Evolutionary conservation across 2,797 vertebrate genomes (phyloP), one percentile per base, ranked within the genome.

Genomic region (Sciurus vulgaris): DNA sequence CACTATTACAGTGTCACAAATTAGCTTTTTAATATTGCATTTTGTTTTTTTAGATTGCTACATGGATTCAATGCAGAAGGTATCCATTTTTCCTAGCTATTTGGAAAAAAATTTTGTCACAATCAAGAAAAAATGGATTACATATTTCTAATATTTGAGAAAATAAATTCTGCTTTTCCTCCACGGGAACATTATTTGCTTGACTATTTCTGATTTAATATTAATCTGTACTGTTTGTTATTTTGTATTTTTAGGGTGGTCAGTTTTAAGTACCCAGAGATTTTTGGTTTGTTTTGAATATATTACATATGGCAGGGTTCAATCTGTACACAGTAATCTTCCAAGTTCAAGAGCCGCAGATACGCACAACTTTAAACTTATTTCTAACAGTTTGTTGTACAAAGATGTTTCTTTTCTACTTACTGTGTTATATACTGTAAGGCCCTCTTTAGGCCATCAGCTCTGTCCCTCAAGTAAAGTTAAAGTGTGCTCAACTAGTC

Each of bases 31-130:
- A 93, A 61, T 91, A 65, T 89, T 35, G 56, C 63, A 72, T 76
- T 90, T 95, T 88, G n/a, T n/a, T 85, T 94, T 38, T 94, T 72
- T 98, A 99, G 99, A 54, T 97, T 99, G 96, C 99, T 99, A 92
- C 99, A 99, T 95, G 99, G 99, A 10, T 99, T 99, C 98, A 99
- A 99, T 98, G 98, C 99, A 72, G 99, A 99, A 98, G 99, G 99
- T 95, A 99, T 99, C 97, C 99, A 99, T 98, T 99, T 99, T 98
- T 99, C 99, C 89, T 99, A 99, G 98, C 51, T 35, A 56, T 78
- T 95, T 94, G 77, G 67, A 89, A 92, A 84, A 85, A n/a, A 86
- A 83, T 82, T 88, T 93, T 90, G 90, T 93, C 81, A 96, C 79
- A 72, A 56, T 87, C 78, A 97, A 97, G 82, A 85, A 93, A 85